phyloP scores from a whole-genome alignment of 1,140 invertebrate species.

The Thaumatotibia leucotreta region DNA sequence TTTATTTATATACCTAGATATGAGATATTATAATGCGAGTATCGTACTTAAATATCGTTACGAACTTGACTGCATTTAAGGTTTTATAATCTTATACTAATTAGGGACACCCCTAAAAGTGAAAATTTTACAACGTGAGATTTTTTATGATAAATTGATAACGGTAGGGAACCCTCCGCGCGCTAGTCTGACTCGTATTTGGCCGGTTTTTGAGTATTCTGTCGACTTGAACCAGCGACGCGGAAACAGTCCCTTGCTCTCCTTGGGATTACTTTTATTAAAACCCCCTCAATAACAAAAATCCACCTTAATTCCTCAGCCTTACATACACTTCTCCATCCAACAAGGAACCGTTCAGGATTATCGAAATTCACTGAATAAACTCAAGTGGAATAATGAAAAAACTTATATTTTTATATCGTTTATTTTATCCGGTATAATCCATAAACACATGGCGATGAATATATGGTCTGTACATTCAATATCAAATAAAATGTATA shows the following conservation, averaged over 20 bases:
- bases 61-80: too few relatives aligned
- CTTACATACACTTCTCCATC: neutral
- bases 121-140: too few relatives aligned
- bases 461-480: slow-evolving; percentile 63
- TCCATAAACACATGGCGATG: slow-evolving; percentile 61
- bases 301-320: slow-evolving; percentile 2
- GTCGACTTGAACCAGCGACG: neutral
- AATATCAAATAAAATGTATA: slow-evolving; percentile 69
- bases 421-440: slow-evolving; percentile 62
- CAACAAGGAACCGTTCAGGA: neutral
- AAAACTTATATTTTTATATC: slow-evolving; percentile 37
- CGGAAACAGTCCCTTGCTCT: slow-evolving; percentile 20
- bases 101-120: too few relatives aligned
- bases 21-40: too few relatives aligned
- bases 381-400: slow-evolving; percentile 18
- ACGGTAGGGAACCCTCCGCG: too few relatives aligned
- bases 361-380: slow-evolving; percentile 18
- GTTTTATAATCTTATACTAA: too few relatives aligned
- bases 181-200: too few relatives aligned
- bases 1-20: too few relatives aligned
- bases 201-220: neutral
- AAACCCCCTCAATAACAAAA: slow-evolving; percentile 18
- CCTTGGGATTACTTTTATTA: slow-evolving; percentile 40
- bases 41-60: too few relatives aligned
- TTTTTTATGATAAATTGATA: too few relatives aligned